phyloP scores from a whole-genome alignment of 2,888 invertebrate genomes.

The Pterostichus niger region DNA sequence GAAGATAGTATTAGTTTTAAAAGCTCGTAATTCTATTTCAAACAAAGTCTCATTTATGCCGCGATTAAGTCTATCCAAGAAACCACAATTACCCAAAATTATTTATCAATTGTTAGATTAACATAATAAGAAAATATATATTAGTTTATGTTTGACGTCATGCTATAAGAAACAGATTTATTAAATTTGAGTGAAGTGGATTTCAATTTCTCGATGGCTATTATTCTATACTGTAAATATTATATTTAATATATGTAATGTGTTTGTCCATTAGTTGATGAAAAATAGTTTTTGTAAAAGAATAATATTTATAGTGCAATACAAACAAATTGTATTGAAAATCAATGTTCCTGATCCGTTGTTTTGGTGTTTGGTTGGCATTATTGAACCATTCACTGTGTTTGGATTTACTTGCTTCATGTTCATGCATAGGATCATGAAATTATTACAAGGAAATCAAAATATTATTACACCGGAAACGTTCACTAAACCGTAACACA shows the following conservation, averaged over 20 bases:
- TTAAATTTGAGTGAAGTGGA: too few species aligned
- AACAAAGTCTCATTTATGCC: too few species aligned
- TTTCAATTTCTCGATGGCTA: background rate
- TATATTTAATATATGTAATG: slow-evolving; percentile 30
- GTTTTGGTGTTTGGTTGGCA: background rate
- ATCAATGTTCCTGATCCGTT: slow-evolving; percentile 7
- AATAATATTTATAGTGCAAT: background rate
- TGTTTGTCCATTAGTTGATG: slow-evolving; percentile 31
- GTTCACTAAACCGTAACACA: background rate
- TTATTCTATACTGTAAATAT: background rate
- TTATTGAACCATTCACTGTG: background rate
- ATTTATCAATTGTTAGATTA: too few species aligned
- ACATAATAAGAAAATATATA: too few species aligned
- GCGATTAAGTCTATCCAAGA: too few species aligned
- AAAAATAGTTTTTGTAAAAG: slow-evolving; percentile 25
- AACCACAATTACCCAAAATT: too few species aligned
- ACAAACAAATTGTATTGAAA: slow-evolving; percentile 7
- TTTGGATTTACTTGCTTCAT: slow-evolving; percentile 12
- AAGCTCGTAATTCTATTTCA: too few species aligned
- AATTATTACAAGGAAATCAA: slow-evolving; percentile 11
- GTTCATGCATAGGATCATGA: background rate
- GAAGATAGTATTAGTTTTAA: too few species aligned
- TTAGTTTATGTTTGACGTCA: too few species aligned
- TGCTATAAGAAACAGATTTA: too few species aligned
- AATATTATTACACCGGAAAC: background rate